phyloP scores from a whole-genome alignment of 2,888 invertebrate genomes.

The Dolichomitus sp. region DNA sequence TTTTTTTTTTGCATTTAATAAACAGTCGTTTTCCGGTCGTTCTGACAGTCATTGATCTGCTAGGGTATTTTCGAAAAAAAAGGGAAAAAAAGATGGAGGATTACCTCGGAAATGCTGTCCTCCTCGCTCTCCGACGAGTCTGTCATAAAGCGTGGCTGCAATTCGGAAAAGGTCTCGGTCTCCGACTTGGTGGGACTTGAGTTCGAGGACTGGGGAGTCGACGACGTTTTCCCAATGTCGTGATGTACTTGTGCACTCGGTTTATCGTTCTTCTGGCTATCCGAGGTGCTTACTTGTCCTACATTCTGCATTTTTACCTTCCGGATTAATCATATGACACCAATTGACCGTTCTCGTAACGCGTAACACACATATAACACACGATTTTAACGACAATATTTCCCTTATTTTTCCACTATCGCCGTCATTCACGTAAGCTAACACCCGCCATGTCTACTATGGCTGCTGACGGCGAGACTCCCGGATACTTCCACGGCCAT shows the following conservation, averaged over 20 bases:
- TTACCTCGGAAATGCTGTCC: slow-evolving; percentile 98
- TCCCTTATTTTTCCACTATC: slow-evolving; percentile 77
- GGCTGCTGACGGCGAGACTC: slow-evolving; percentile 86
- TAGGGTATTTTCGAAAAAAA: too few relatives aligned
- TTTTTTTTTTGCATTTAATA: too few relatives aligned
- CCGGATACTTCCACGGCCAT: slow-evolving; percentile 70
- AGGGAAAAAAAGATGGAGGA: slow-evolving; percentile 71
- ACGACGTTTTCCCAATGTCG: slow-evolving; percentile 86
- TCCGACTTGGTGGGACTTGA: slow-evolving; percentile 93
- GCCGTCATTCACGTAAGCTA: slow-evolving; percentile 86
- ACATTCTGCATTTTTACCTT: slow-evolving; percentile 97
- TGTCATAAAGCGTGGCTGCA: slow-evolving; percentile 95
- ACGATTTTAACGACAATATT: slow-evolving; percentile 28
- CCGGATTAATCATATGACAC: slow-evolving; percentile 88
- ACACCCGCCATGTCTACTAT: slow-evolving; percentile 93
- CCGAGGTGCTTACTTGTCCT: slow-evolving; percentile 92
- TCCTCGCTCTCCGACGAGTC: slow-evolving; percentile 98
- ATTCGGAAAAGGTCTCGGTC: slow-evolving; percentile 94
- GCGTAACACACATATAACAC: slow-evolving; percentile 36
- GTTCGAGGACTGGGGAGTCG: slow-evolving; percentile 95
- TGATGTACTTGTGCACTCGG: slow-evolving; percentile 87
- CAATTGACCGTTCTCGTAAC: slow-evolving; percentile 71
- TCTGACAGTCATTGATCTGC: too few relatives aligned
- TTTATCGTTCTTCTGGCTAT: slow-evolving; percentile 90
- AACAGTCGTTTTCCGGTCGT: too few relatives aligned